Evolutionary conservation across 2,113 vertebrate genomes (phyloP), one percentile per base, ranked within the genome.

Genomic region (Toxostoma redivivum): DNA sequence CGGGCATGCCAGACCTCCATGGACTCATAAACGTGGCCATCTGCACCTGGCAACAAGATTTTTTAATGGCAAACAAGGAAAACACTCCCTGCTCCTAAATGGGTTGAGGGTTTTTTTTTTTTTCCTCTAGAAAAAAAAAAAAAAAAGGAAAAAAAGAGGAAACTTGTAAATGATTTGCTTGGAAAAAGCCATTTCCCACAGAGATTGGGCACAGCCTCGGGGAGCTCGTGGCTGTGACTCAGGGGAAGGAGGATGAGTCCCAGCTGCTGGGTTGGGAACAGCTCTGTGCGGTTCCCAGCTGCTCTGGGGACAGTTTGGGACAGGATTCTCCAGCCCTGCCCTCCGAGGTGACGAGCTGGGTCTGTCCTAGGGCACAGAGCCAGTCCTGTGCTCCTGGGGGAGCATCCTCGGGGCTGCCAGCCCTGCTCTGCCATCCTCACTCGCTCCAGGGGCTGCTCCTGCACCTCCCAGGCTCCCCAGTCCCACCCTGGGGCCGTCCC

Each of bases 201-300:
- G 66, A 66, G 66, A 12, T 5, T 42, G 83, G 79, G 82, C 67
- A 58, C 0, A 1, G 60, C 8, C 27, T 30, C 0, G 3, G 0
- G 8, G 73, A 93, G 81, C 64, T 76, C 3, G 0, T 7, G 31
- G 81, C 71, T 47, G 85, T 1, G 44, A 15, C n/a, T 20, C 9
- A 21, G 64, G 86, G 70, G 79, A n/a, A 61, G 66, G 91, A 83
- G 93, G 91, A 88, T 76, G 84, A 5, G 7, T 33, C 72, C 81
- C 81, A 42, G 93, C 84, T 92, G 76, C 53, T 57, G 30, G 54
- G 8, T 31, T 22, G 28, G 77, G 86, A 83, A 12, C 77, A 38
- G 76, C 50, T 56, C 93, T 28, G 15, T 0, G 8, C 4, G 1
- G 21, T 30, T 40, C 33, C 42, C 0, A 0, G 11, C 57, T 53